Evolutionary conservation across 2,797 vertebrate genomes (phyloP), one percentile per base, ranked within the genome.

Genomic region (Muscicapa comitata): DNA sequence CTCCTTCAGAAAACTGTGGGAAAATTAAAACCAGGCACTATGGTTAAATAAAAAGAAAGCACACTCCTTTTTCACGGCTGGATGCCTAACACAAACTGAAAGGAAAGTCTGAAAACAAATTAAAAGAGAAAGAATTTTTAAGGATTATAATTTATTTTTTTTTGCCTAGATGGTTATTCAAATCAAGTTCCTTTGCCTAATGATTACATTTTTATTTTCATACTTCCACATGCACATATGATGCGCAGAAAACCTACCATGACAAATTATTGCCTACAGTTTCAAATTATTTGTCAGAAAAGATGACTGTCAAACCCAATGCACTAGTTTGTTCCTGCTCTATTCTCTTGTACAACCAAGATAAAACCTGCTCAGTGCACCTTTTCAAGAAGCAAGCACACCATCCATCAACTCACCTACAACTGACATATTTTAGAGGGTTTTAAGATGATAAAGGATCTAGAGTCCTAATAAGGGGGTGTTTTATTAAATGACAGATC

Each of bases 261-360:
- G 35, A 71, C 57, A 83, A 71, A 68, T 88, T 71, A 17, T 37
- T 89, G 78, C 85, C 75, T 79, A 24, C 47, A 54, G 74, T 85
- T 95, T 65, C 28, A 54, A 79, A 51, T 45, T 58, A 57, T 85
- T 85, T 87, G 85, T 93, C 92, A 95, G 47, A 77, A 75, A 76
- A 72, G 43, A 87, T 73, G 63, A 90, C 17, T 40, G 77, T 86
- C 71, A 95, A 78, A 81, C 31, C 42, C 38, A 70, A 25, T 25
- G 40, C 31, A 53, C 24, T 53, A 9, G 37, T 35, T 79, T 63
- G 13, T 65, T 82, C 42, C 50, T 89, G 21, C 28, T 50, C 24
- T 68, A 4, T 38, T 45, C 35, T 48, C 37, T 45, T 59, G 18
- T 38, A 51, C 38, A 74, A 17, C 1, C 4, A 2, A 10, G n/a